Percentiles rank a stretch among this genome's conserved stretches.
Evolutionary conservation across 2,797 vertebrate genomes (phyloP).

Genomic region (Parambassis ranga): DNA sequence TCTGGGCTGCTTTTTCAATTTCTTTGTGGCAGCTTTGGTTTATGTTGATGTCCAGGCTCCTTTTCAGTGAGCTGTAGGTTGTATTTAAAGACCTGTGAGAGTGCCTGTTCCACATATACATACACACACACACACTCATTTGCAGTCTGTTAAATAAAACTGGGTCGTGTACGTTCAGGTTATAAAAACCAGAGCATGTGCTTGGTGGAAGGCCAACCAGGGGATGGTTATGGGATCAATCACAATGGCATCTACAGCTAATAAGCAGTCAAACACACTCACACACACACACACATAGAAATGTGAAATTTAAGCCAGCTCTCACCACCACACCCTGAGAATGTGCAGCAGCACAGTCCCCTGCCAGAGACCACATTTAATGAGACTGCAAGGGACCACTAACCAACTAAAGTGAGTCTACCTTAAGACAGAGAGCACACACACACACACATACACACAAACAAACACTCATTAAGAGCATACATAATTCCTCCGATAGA

Average conservation of each 20-base stretch:
- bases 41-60: background rate
- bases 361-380: slow-evolving; percentile 59
- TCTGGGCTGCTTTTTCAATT: slow-evolving; percentile 22
- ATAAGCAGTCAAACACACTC: slow-evolving; percentile 12
- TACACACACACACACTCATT: background rate
- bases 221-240: slow-evolving; percentile 44
- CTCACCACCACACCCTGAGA: slow-evolving; percentile 62
- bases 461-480: slow-evolving; percentile 26
- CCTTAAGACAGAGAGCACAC: slow-evolving; percentile 3
- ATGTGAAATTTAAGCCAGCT: slow-evolving; percentile 58
- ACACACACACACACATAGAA: slow-evolving; percentile 8
- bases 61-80: background rate
- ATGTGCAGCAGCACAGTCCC: slow-evolving; percentile 30
- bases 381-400: slow-evolving; percentile 53
- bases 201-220: slow-evolving; percentile 40
- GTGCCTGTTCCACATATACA: background rate
- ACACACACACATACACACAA: background rate
- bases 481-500: slow-evolving; percentile 22
- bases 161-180: slow-evolving; percentile 14
- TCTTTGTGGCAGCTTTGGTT: slow-evolving; percentile 4
- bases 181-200: slow-evolving; percentile 37
- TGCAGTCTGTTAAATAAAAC: slow-evolving; percentile 16
- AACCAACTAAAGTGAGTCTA: slow-evolving; percentile 26
- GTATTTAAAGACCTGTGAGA: slow-evolving; percentile 19
- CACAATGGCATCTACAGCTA: slow-evolving; percentile 37